Percentiles rank a stretch among this genome's conserved stretches.
Evolutionary conservation across 1,140 invertebrate genomes (phyloP).

Genomic region (Prorops nasuta): DNA sequence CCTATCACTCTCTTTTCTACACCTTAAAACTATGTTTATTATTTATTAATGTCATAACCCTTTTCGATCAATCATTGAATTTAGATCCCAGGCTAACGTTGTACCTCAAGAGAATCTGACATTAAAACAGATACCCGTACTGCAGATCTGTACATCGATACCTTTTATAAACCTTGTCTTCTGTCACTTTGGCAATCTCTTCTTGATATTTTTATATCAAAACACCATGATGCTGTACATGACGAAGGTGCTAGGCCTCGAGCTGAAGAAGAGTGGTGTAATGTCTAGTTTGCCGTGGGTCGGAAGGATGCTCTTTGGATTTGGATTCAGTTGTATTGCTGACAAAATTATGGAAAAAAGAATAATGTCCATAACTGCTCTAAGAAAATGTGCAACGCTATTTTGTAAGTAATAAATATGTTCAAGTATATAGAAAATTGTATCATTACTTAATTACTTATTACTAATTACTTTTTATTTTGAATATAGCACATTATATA

Average conservation of each 20-base stretch:
- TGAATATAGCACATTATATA: conserved; percentile 68
- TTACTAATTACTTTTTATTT: conserved; percentile 62
- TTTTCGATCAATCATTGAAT: conserved; percentile 3
- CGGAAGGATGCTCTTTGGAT: conserved; percentile 63
- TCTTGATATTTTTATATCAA: conserved; percentile 77
- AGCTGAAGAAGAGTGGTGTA: conserved; percentile 68
- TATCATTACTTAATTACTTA: too few species aligned
- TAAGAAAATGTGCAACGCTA: conserved; percentile 68
- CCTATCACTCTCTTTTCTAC: too few species aligned
- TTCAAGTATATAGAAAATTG: too few species aligned
- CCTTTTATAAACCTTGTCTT: conserved; percentile 66
- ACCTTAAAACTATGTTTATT: too few species aligned
- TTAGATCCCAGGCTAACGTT: conserved; percentile 31
- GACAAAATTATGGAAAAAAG: conserved; percentile 61
- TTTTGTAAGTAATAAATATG: conserved; percentile 71
- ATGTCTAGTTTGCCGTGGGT: conserved; percentile 66
- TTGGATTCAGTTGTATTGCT: conserved; percentile 65
- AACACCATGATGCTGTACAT: conserved; percentile 74
- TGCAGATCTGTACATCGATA: conserved; percentile 60
- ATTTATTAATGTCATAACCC: too few species aligned
- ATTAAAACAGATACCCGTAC: conserved; percentile 29
- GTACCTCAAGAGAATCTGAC: conserved; percentile 23
- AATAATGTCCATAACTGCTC: conserved; percentile 58
- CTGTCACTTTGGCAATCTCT: conserved; percentile 70
- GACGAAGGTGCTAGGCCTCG: conserved; percentile 70